These are phyloP conservation scores for Apteryx owenii DNA, from an alignment of 2,113 vertebrate genomes.

Conservation along the genomic window DNA sequence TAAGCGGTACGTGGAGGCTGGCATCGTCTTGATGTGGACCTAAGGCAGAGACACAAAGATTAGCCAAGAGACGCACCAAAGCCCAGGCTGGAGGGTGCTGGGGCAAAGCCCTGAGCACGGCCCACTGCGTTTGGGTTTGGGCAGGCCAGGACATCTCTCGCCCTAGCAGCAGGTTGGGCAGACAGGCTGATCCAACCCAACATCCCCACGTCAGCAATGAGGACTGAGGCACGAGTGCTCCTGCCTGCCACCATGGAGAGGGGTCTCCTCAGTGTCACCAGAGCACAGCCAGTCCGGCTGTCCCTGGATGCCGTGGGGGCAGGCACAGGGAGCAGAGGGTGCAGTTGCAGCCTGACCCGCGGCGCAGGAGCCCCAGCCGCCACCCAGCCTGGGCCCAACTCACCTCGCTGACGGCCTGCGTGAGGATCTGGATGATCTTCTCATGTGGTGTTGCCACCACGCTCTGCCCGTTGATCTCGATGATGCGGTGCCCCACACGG, in stretches of 20 bases:
- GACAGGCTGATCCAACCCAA: not conserved
- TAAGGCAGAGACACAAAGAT: slow-evolving; percentile 17
- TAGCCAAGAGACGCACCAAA: not conserved
- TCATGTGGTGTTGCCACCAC: slow-evolving; percentile 91
- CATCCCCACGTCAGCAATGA: not conserved
- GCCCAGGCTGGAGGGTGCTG: not conserved
- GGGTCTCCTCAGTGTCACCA: too few species aligned
- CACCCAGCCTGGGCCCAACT: not conserved
- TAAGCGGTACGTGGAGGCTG: slow-evolving; percentile 91
- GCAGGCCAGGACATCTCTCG: not conserved
- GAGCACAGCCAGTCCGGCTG: too few species aligned
- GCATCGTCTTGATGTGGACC: slow-evolving; percentile 99
- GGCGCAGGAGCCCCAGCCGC: accelerated
- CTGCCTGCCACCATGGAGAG: too few species aligned
- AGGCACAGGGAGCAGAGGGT: not conserved
- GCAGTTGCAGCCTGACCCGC: accelerated
- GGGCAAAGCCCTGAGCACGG: not conserved
- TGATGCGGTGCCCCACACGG: slow-evolving; percentile 95
- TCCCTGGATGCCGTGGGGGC: not conserved
- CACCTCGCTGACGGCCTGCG: slow-evolving; percentile 89
- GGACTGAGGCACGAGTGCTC: too few species aligned
- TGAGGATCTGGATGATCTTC: slow-evolving; percentile 92
- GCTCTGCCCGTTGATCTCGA: slow-evolving; percentile 96
- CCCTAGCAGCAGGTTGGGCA: not conserved
- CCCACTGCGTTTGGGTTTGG: accelerated